A percentile compares a stretch with the other conserved stretches of the same genome.
These are phyloP conservation scores for Sciurus carolinensis DNA, from an alignment of 2,797 vertebrate species.

Conservation along the genomic window DNA sequence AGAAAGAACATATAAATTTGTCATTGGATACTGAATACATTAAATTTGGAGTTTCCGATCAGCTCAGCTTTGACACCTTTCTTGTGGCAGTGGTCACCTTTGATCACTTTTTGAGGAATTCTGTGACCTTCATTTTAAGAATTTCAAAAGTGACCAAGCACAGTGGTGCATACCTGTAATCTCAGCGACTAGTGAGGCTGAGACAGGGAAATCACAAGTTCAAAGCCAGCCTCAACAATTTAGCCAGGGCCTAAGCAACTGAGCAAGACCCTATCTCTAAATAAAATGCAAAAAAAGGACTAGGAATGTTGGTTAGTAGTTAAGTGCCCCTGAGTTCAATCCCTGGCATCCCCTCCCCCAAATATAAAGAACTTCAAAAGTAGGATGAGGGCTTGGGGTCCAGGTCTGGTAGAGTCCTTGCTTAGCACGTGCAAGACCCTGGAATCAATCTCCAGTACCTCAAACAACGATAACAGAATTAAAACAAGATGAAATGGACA, in stretches of 20 bases:
- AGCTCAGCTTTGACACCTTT: background rate
- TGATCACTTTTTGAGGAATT: background rate
- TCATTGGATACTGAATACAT: background rate
- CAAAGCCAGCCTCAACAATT: no score
- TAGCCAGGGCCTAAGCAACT: no score
- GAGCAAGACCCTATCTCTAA: no score
- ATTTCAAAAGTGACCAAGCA: background rate
- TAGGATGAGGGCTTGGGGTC: no score
- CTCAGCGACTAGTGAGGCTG: no score
- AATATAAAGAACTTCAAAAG: background rate
- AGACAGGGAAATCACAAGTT: no score
- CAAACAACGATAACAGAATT: background rate
- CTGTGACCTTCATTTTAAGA: background rate
- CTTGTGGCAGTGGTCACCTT: background rate
- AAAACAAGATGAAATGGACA: background rate
- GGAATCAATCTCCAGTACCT: background rate
- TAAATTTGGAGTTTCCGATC: background rate
- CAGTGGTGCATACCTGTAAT: no score
- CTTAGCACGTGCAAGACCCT: background rate
- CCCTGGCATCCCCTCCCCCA: no score
- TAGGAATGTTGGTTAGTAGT: no score
- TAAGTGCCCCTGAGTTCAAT: no score
- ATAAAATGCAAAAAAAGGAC: no score
- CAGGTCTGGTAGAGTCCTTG: background rate
- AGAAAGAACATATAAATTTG: background rate